Percentiles rank a stretch among this genome's conserved stretches.
phyloP scores from a whole-genome alignment of 1,140 invertebrate genomes.

The Holcopasites calliopsidis region DNA sequence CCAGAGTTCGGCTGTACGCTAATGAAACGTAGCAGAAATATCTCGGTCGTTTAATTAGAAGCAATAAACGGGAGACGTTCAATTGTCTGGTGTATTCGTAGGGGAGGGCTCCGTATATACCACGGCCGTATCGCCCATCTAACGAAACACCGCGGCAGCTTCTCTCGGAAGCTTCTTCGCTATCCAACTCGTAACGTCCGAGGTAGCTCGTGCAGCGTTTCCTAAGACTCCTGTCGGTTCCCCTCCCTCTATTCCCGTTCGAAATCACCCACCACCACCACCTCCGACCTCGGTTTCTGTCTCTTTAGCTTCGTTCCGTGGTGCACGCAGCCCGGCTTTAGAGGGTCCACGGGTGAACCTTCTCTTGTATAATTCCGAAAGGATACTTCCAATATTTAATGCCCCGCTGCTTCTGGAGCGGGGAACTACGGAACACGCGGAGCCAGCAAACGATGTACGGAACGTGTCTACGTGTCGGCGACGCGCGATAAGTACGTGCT shows the following conservation, averaged over 20 bases:
- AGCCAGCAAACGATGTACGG: slow-evolving; percentile 25
- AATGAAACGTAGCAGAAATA: slow-evolving; percentile 79
- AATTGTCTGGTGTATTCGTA: slow-evolving; percentile 74
- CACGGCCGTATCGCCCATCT: slow-evolving; percentile 67
- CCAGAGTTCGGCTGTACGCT: slow-evolving; percentile 69
- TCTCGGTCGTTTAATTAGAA: slow-evolving; percentile 78
- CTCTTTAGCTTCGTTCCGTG: slow-evolving; percentile 18
- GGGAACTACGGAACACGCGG: neutral
- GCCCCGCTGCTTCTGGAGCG: slow-evolving; percentile 22
- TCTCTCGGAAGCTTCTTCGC: slow-evolving; percentile 47
- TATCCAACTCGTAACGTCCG: slow-evolving; percentile 29
- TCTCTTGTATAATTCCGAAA: slow-evolving; percentile 67
- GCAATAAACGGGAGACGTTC: slow-evolving; percentile 78
- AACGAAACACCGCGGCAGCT: slow-evolving; percentile 51
- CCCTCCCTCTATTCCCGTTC: slow-evolving; percentile 15
- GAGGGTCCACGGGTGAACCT: slow-evolving; percentile 44
- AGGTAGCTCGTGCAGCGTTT: slow-evolving; percentile 34
- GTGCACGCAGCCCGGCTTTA: slow-evolving; percentile 37
- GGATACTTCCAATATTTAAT: slow-evolving; percentile 72
- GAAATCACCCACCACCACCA: neutral
- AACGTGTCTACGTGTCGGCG: slow-evolving; percentile 50
- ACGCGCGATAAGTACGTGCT: slow-evolving; percentile 70
- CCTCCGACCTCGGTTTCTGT: neutral
- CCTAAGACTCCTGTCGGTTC: slow-evolving; percentile 27
- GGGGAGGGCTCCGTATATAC: slow-evolving; percentile 52